Conservation (phyloP, 2,888 invertebrate species). For the Desoria tigrina region DNA sequence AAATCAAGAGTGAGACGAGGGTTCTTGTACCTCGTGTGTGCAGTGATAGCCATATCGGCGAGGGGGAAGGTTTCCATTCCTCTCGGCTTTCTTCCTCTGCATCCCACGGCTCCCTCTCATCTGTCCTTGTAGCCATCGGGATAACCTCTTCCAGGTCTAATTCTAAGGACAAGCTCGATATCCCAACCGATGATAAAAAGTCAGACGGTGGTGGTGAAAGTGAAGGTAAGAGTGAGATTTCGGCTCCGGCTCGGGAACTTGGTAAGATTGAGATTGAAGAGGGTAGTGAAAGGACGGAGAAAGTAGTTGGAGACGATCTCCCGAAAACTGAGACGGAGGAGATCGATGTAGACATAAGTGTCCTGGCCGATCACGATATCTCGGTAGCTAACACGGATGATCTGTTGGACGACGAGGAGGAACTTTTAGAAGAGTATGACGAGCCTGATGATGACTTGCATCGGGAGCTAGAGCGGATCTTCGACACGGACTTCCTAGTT, state of each 20-base stretch:
- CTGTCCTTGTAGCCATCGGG: constrained; percentile 36
- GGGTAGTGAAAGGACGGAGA: constrained; percentile 13
- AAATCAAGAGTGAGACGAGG: constrained; percentile 9
- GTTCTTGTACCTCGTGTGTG: constrained; percentile 37
- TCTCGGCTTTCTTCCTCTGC: constrained; percentile 38
- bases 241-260: constrained; percentile 12
- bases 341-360: constrained; percentile 24
- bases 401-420: constrained; percentile 31
- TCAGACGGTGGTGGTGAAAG: constrained; percentile 10
- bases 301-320: too few species aligned
- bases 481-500: constrained; percentile 30
- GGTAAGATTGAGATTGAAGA: not conserved
- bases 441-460: constrained; percentile 39
- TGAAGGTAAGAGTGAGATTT: constrained; percentile 15
- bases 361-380: constrained; percentile 27
- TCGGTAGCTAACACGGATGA: constrained; percentile 23
- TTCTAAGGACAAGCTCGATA: constrained; percentile 13
- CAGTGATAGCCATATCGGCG: constrained; percentile 45
- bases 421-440: constrained; percentile 41
- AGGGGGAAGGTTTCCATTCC: constrained; percentile 47
- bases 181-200: not conserved
- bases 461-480: constrained; percentile 36
- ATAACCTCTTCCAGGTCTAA: constrained; percentile 15
- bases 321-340: constrained; percentile 11
- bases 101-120: constrained; percentile 33